Evolutionary conservation across 2,797 vertebrate genomes (phyloP).

Genomic region (Protonibea diacanthus): DNA sequence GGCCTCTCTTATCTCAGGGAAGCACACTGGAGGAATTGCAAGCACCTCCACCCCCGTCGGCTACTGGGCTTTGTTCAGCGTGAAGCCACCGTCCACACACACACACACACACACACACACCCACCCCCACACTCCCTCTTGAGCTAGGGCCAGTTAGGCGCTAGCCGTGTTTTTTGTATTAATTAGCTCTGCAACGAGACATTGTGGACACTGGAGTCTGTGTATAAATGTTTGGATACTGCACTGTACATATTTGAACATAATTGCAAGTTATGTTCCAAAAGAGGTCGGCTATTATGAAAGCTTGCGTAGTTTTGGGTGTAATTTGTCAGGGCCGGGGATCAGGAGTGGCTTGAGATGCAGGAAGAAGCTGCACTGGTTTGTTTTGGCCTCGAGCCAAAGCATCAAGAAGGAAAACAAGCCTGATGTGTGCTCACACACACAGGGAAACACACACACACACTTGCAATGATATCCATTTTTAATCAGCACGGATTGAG

Average conservation of each 20-base stretch:
- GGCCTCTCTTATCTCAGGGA: slow-evolving; percentile 83
- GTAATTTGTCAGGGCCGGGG: slow-evolving; percentile 55
- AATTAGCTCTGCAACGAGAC: slow-evolving; percentile 18
- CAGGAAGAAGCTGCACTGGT: slow-evolving; percentile 82
- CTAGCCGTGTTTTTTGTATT: slow-evolving; percentile 32
- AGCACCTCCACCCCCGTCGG: slow-evolving; percentile 65
- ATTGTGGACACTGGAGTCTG: slow-evolving; percentile 23
- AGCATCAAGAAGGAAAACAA: slow-evolving; percentile 77
- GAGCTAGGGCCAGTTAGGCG: slow-evolving; percentile 28
- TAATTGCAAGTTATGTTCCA: slow-evolving; percentile 14
- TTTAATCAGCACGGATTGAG: slow-evolving; percentile 3
- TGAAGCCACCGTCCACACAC: slow-evolving; percentile 36
- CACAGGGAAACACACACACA: slow-evolving; percentile 21
- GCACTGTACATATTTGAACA: background rate
- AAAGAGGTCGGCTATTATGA: background rate
- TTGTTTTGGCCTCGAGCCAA: slow-evolving; percentile 82
- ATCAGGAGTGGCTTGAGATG: slow-evolving; percentile 72
- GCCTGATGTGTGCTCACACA: background rate
- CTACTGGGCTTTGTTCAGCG: slow-evolving; percentile 76
- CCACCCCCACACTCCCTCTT: slow-evolving; percentile 22
- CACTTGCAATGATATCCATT: slow-evolving; percentile 15
- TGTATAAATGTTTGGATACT: slow-evolving; percentile 54
- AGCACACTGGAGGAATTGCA: slow-evolving; percentile 82
- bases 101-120: slow-evolving; percentile 37
- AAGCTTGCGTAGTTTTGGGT: slow-evolving; percentile 2